phyloP scores from a whole-genome alignment of 2,888 invertebrate genomes.

The Eristalinus sepulchralis region DNA sequence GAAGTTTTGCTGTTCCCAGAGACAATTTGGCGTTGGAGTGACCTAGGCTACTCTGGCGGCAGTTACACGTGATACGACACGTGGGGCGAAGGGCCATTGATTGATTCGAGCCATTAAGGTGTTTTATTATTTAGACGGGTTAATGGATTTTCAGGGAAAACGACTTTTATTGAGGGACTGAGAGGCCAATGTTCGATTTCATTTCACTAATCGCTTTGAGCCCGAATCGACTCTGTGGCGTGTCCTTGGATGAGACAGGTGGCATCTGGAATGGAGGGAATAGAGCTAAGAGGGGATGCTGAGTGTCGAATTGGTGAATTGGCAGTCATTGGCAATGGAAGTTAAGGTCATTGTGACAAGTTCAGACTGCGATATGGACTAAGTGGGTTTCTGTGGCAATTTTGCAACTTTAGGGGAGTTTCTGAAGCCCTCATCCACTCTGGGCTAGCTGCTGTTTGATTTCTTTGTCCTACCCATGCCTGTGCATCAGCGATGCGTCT shows the following conservation, averaged over 20 bases:
- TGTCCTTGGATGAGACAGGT: background rate
- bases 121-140: slow-evolving; percentile 64
- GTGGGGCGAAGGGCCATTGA: slow-evolving; percentile 29
- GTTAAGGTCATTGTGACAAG: too few species aligned
- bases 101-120: slow-evolving; percentile 59
- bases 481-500: too few species aligned
- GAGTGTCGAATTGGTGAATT: too few species aligned
- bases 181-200: slow-evolving; percentile 36
- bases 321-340: too few species aligned
- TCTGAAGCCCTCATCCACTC: too few species aligned
- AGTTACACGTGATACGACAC: background rate
- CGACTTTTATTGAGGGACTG: slow-evolving; percentile 26
- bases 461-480: too few species aligned
- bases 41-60: background rate
- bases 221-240: background rate
- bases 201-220: slow-evolving; percentile 15
- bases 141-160: slow-evolving; percentile 55
- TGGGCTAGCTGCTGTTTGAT: too few species aligned
- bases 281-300: too few species aligned
- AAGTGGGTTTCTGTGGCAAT: too few species aligned
- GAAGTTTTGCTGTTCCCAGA: background rate
- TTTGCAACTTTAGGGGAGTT: too few species aligned
- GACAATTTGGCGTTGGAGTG: background rate
- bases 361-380: too few species aligned
- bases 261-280: background rate